These are phyloP conservation scores for Argynnis bischoffii DNA, from an alignment of 2,888 invertebrate species.

Conservation along the genomic window DNA sequence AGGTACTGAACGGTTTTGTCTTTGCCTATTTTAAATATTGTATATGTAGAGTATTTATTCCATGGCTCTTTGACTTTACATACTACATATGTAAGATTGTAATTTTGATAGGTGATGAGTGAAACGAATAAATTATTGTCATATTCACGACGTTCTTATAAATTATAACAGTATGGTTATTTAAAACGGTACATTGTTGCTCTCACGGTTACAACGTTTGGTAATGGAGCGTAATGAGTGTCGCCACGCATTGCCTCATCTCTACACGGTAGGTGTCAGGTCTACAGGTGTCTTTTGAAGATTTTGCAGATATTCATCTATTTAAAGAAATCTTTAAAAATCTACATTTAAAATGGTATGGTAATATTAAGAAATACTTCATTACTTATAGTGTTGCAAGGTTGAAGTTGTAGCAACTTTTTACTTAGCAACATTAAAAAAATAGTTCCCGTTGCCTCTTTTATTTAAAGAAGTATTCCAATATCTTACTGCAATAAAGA, in stretches of 20 bases:
- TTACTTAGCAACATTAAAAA: constrained; percentile 11
- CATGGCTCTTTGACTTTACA: too few relatives aligned
- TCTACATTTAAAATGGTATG: background rate
- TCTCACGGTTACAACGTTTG: constrained; percentile 44
- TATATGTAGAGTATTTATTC: too few relatives aligned
- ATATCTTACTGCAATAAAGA: background rate
- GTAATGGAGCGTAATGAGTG: constrained; percentile 51
- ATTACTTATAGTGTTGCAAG: background rate
- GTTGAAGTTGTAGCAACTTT: background rate
- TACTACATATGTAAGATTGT: constrained; percentile 4
- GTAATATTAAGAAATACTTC: background rate
- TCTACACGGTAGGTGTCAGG: constrained; percentile 20
- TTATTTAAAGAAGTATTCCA: constrained; percentile 20
- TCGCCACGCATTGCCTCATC: constrained; percentile 44
- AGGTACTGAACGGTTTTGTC: too few relatives aligned
- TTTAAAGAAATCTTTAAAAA: background rate
- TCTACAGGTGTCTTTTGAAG: too few relatives aligned
- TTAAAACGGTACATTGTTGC: constrained; percentile 35
- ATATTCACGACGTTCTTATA: constrained; percentile 25
- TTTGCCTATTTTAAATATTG: too few relatives aligned
- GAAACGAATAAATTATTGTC: constrained; percentile 18
- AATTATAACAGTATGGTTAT: constrained; percentile 31
- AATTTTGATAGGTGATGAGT: constrained; percentile 9
- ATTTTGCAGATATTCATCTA: background rate
- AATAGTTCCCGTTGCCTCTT: background rate